phyloP scores from a whole-genome alignment of 2,797 vertebrate species.

The Epinephelus coioides region DNA sequence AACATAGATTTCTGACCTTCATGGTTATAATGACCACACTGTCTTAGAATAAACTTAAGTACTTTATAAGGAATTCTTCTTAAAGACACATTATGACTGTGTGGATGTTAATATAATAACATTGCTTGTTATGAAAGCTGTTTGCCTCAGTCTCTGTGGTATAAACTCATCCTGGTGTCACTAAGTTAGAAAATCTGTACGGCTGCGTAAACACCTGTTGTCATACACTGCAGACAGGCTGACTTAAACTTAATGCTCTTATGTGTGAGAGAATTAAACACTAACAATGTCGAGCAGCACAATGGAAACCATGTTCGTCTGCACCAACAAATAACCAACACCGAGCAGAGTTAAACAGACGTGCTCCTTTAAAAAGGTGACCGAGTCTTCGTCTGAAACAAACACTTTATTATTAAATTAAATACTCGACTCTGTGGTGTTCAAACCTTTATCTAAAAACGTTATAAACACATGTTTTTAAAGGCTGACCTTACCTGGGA shows the following conservation, averaged over 20 bases:
- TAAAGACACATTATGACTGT: not conserved
- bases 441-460: not conserved
- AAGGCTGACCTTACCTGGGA: slow-evolving; percentile 70
- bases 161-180: slow-evolving; percentile 2
- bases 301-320: slow-evolving; percentile 64
- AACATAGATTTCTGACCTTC: not conserved
- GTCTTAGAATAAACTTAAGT: not conserved
- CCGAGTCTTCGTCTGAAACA: slow-evolving; percentile 1
- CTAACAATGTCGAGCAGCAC: slow-evolving; percentile 60
- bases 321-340: slow-evolving; percentile 21
- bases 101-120: not conserved
- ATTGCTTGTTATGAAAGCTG: not conserved
- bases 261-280: slow-evolving; percentile 65
- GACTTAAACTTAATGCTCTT: slow-evolving; percentile 73
- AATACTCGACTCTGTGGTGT: fast-evolving
- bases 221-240: slow-evolving; percentile 49
- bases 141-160: not conserved
- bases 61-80: slow-evolving; percentile 11
- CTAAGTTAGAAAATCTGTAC: slow-evolving; percentile 12
- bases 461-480: not conserved
- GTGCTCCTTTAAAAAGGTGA: not conserved
- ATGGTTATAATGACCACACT: not conserved
- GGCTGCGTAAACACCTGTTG: slow-evolving; percentile 74
- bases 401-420: not conserved
- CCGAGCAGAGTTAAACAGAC: slow-evolving; percentile 22